Evolutionary conservation across 2,888 invertebrate species (phyloP).

Genomic region (Caenorhabditis sp.): DNA sequence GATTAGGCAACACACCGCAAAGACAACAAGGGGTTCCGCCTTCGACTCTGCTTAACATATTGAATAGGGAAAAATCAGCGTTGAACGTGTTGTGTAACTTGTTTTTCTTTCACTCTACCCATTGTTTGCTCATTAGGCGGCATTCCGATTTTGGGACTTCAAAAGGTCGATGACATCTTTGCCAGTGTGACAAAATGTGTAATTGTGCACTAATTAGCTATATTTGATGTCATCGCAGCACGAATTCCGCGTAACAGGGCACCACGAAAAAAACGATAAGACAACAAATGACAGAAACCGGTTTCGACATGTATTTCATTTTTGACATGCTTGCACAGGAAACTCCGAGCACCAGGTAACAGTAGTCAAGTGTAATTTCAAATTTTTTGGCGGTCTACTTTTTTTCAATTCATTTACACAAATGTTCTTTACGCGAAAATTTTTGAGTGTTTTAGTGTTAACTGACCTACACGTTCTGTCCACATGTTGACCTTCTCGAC

Average conservation of each 20-base stretch:
- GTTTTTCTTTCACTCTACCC: constrained; percentile 2
- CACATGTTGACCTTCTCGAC: constrained; percentile 2
- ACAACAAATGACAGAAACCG: constrained; percentile 20
- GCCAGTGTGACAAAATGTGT: constrained; percentile 14
- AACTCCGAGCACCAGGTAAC: constrained; percentile 19
- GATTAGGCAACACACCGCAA: neutral
- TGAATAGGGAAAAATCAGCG: neutral
- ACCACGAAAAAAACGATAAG: neutral
- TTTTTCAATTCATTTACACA: neutral
- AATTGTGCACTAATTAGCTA: constrained; percentile 40
- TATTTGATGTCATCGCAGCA: neutral
- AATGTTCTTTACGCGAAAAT: neutral
- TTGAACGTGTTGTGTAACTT: constrained; percentile 2
- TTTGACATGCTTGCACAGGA: constrained; percentile 5
- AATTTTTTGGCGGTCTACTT: constrained; percentile 19
- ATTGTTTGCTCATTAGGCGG: constrained; percentile 52
- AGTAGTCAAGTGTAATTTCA: constrained; percentile 21
- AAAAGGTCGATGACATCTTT: constrained; percentile 35
- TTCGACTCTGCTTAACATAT: neutral
- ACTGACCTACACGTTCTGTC: neutral
- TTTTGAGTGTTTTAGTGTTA: neutral
- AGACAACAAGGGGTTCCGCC: constrained; percentile 37
- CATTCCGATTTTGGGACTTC: constrained; percentile 5
- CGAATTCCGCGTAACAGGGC: constrained; percentile 14
- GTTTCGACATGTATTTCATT: constrained; percentile 13